Evolutionary conservation across 37 sponge, comb jelly and placozoan genomes (phyloP).

Genomic region (Diacarnus erythraeanus): DNA sequence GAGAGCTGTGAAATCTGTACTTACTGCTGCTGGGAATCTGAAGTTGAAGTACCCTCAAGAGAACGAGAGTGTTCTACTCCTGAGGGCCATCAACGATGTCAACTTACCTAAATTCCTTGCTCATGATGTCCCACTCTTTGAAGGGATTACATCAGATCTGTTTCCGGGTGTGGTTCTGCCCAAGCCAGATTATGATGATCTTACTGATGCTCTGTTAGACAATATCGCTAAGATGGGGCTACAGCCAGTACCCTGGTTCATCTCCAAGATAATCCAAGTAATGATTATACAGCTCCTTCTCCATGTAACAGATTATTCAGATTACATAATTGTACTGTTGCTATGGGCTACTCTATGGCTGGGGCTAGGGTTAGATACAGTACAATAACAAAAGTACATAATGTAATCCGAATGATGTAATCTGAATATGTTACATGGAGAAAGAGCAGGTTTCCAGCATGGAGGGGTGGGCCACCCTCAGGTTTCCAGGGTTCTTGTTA

Average conservation of each 20-base stretch:
- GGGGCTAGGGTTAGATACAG: too few relatives aligned
- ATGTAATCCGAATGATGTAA: too few relatives aligned
- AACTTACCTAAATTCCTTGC: slow-evolving; percentile 97
- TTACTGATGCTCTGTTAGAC: slow-evolving; percentile 78
- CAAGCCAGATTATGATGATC: slow-evolving; percentile 85
- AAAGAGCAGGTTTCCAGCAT: too few relatives aligned
- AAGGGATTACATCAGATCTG: slow-evolving; percentile 91
- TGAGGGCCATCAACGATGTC: slow-evolving; percentile 96
- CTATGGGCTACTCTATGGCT: too few relatives aligned
- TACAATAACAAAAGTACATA: too few relatives aligned
- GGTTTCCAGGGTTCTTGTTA: too few relatives aligned
- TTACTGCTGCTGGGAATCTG: slow-evolving; percentile 97
- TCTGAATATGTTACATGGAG: too few relatives aligned
- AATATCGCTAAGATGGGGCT: slow-evolving; percentile 82
- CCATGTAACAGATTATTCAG: too few relatives aligned
- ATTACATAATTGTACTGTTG: too few relatives aligned
- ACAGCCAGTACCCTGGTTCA: slow-evolving; percentile 94
- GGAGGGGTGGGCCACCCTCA: too few relatives aligned
- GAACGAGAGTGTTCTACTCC: slow-evolving; percentile 85
- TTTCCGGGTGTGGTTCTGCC: slow-evolving; percentile 94
- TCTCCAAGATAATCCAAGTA: slow-evolving; percentile 95
- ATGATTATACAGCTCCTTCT: too few relatives aligned
- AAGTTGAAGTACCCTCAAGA: slow-evolving; percentile 92
- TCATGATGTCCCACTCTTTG: slow-evolving; percentile 94
- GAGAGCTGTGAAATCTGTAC: slow-evolving; percentile 96